Evolutionary conservation across 2,113 vertebrate species (phyloP).

Genomic region (crab-eating macaque (Macaca fascicularis)): T2T-MFA8v1.1 NC_088375.1:152462501-152463000

Average conservation of each 20-base stretch:
- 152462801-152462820: not conserved
- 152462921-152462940: constrained; percentile 66
- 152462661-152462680: not conserved
- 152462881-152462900: not conserved
- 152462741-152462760: not conserved
- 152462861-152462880: constrained; percentile 24
- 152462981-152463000: constrained; percentile 69
- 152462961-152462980: constrained; percentile 71
- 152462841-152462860: constrained; percentile 17
- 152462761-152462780: not conserved
- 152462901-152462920: not conserved
- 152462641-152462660: not conserved
- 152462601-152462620: not conserved
- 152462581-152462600: not conserved
- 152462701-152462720: not conserved
- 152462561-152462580: not conserved
- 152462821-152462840: constrained; percentile 13
- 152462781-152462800: not conserved
- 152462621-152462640: not conserved
- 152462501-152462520: not conserved
- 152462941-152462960: constrained; percentile 72
- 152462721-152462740: not conserved
- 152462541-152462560: not conserved
- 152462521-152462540: not conserved
- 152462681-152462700: not conserved